Evolutionary conservation across 2,888 invertebrate genomes (phyloP), one percentile per base, ranked within the genome.

Genomic region (Galerucella nymphaeae): DNA sequence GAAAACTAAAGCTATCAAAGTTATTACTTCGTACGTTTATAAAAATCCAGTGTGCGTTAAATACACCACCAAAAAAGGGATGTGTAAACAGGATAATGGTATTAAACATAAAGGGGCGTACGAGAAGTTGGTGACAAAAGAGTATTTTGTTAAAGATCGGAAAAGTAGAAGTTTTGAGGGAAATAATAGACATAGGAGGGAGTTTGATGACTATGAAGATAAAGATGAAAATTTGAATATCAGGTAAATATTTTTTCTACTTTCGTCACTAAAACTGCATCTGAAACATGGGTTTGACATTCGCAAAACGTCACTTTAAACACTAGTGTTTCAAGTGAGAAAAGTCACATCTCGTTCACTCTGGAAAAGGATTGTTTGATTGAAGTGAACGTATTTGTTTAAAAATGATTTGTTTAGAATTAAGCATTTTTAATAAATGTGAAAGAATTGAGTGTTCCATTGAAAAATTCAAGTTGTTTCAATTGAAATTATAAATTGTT

Each of bases 21-120:
- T 86, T 6, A 83, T 85, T 38, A 86, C 86, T 5, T 84, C 83
- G 74, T 86, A 86, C 74, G 80, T 86, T 3, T 83, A 82, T 69
- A 84, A 80, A 72, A 85, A 83, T 76, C 86, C 86, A 2, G 83
- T 86, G 71, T 86, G 86, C 73, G 82, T 86, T 45, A 86, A 85
- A 79, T 80, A 83, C 55, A 81, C 76, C 30, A 83, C 83, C 20
- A 81, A 80, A 66, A 83, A 82, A 67, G 72, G 77, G 53, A 80
- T 81, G 66, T 81, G 82, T 65, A 73, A 77, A 16, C 62, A 74
- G 62, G 74, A 79, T 23, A 71, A 78, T 42, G 50, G 61, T 9
- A 73, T 75, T 62, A 77, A 73, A 50, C 76, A 74, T n/a, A 79
- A 76, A 71, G 77, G 78, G 3, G 79, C 78, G 48, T 69, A 77